phyloP scores from a whole-genome alignment of 2,888 invertebrate species.

The Apodemia zela region DNA sequence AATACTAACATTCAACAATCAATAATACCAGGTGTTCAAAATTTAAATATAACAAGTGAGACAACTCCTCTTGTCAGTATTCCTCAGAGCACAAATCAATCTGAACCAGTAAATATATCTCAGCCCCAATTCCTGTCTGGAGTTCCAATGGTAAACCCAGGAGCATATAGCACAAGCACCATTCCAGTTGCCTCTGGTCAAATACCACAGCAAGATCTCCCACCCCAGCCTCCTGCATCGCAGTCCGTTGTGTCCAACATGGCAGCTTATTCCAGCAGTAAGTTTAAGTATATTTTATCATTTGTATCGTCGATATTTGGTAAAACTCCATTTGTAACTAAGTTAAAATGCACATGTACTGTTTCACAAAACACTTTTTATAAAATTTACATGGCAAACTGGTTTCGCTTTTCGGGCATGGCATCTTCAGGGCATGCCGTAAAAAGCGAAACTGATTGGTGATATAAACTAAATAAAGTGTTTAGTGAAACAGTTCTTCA shows the following conservation, averaged over 20 bases:
- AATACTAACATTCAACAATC: slow-evolving; percentile 40
- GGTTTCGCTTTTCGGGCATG: too few species aligned
- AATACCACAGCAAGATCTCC: slow-evolving; percentile 42
- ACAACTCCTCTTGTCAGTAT: slow-evolving; percentile 47
- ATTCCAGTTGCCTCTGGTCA: slow-evolving; percentile 15
- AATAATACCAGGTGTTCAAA: slow-evolving; percentile 48
- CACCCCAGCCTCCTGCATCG: slow-evolving; percentile 40
- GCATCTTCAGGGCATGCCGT: too few species aligned
- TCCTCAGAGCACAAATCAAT: slow-evolving; percentile 41
- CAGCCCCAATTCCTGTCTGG: slow-evolving; percentile 73
- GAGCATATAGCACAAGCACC: slow-evolving; percentile 37
- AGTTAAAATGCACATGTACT: too few species aligned
- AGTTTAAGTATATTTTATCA: slow-evolving; percentile 40
- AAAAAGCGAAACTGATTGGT: too few species aligned
- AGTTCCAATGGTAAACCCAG: slow-evolving; percentile 75
- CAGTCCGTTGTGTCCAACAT: slow-evolving; percentile 70
- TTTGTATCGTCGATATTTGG: too few species aligned
- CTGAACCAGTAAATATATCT: slow-evolving; percentile 37
- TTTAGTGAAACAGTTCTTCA: slow-evolving; percentile 30
- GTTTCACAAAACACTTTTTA: too few species aligned
- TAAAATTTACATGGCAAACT: too few species aligned
- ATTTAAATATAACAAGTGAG: slow-evolving; percentile 52
- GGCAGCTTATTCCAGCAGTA: slow-evolving; percentile 73
- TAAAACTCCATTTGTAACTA: too few species aligned
- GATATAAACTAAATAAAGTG: too few species aligned